phyloP scores from a whole-genome alignment of 2,888 invertebrate genomes.

The Nomada lathburiana region DNA sequence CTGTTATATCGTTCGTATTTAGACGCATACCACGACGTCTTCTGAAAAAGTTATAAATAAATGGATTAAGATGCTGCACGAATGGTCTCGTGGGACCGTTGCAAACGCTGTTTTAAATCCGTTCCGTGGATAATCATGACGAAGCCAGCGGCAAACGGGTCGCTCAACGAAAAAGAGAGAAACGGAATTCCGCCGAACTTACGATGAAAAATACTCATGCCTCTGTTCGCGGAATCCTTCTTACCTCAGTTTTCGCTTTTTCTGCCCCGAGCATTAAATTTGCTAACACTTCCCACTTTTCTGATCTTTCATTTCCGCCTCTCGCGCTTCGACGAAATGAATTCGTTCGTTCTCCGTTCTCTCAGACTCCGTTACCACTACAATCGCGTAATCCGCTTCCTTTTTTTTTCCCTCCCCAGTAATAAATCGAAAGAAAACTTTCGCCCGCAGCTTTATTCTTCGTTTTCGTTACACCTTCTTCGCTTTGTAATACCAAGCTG shows the following conservation, averaged over 20 bases:
- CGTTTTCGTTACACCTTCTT: constrained; percentile 41
- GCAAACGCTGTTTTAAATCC: constrained; percentile 67
- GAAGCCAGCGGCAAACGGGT: constrained; percentile 42
- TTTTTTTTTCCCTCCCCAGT: neutral
- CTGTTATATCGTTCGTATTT: constrained; percentile 18
- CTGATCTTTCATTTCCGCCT: constrained; percentile 54
- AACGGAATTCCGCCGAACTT: constrained; percentile 36
- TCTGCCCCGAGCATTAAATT: constrained; percentile 18
- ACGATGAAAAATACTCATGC: constrained; percentile 67
- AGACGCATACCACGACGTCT: constrained; percentile 10
- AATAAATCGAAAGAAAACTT: constrained; percentile 59
- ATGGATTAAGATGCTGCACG: constrained; percentile 51
- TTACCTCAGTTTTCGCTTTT: constrained; percentile 31
- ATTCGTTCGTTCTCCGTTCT: constrained; percentile 35
- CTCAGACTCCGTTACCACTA: constrained; percentile 11
- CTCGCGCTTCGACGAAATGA: constrained; percentile 43
- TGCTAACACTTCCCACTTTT: constrained; percentile 57
- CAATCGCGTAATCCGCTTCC: constrained; percentile 1
- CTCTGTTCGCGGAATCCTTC: constrained; percentile 42
- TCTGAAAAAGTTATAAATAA: constrained; percentile 52
- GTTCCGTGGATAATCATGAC: constrained; percentile 61
- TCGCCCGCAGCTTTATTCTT: constrained; percentile 14
- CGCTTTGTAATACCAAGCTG: neutral
- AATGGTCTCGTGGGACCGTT: constrained; percentile 41
- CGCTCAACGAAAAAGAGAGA: constrained; percentile 46